A percentile compares a stretch with the other conserved stretches of the same genome.
These are phyloP conservation scores for Hydrocynus forskahlii DNA, from an alignment of 2,797 vertebrate genomes.

Conservation along the genomic window DNA sequence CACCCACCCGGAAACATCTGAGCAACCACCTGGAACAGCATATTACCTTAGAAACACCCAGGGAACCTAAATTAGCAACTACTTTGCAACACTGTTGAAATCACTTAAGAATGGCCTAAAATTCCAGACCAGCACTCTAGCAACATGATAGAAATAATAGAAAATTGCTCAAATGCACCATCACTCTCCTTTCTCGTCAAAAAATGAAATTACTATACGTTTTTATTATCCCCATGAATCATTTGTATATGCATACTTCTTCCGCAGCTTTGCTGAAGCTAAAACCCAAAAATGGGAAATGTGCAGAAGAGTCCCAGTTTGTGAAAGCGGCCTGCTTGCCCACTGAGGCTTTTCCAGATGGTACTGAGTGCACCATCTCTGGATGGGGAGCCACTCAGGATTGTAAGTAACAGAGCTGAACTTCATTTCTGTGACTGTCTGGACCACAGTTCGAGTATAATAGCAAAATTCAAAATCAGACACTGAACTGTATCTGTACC, in stretches of 20 bases:
- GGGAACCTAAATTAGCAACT: too few species aligned
- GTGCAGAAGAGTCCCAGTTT: slow-evolving; percentile 86
- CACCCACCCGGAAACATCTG: too few species aligned
- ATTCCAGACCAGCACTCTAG: too few species aligned
- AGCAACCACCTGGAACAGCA: too few species aligned
- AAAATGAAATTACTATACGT: not conserved
- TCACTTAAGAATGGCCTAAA: too few species aligned
- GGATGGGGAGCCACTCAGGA: slow-evolving; percentile 89
- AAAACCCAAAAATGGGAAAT: slow-evolving; percentile 76
- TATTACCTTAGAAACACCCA: too few species aligned
- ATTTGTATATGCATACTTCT: slow-evolving; percentile 2
- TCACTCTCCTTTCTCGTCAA: too few species aligned
- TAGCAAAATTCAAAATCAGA: not conserved
- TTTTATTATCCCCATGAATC: not conserved
- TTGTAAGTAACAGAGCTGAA: slow-evolving; percentile 68
- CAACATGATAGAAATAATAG: too few species aligned
- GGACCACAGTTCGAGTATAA: not conserved
- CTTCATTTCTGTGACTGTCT: not conserved
- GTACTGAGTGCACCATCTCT: slow-evolving; percentile 87
- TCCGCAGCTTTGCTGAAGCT: slow-evolving; percentile 85
- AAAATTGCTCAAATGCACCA: too few species aligned
- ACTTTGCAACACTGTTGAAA: too few species aligned
- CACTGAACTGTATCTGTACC: not conserved
- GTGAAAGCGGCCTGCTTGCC: slow-evolving; percentile 89
- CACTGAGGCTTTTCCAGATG: slow-evolving; percentile 70